Percentiles rank a stretch among this genome's conserved stretches.
phyloP scores from a whole-genome alignment of 2,888 invertebrate species.

The Pseudanteris insignis region DNA sequence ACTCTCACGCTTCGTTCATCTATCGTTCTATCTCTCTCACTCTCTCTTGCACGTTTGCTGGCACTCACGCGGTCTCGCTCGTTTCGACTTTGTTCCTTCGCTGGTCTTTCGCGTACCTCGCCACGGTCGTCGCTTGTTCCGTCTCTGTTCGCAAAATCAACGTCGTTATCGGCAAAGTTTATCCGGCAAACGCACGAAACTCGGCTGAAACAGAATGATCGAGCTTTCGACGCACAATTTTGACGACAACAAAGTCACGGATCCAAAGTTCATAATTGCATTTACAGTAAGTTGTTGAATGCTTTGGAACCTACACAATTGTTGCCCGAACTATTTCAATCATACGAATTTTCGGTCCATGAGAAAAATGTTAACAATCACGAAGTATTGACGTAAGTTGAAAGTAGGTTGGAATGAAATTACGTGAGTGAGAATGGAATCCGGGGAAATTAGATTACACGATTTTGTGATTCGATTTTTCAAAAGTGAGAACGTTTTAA shows the following conservation, averaged over 20 bases:
- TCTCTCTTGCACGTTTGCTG: too few species aligned
- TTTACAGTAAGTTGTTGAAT: slow-evolving; percentile 39
- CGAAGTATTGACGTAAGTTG: too few species aligned
- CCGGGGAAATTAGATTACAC: too few species aligned
- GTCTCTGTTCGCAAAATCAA: slow-evolving; percentile 26
- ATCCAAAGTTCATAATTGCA: slow-evolving; percentile 41
- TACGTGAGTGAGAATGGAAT: too few species aligned
- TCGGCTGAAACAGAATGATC: slow-evolving; percentile 38
- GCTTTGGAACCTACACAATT: slow-evolving; percentile 30
- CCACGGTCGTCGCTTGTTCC: not conserved
- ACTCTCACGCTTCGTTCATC: slow-evolving; percentile 5
- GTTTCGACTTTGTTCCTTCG: too few species aligned
- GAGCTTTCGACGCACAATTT: slow-evolving; percentile 41
- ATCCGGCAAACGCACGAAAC: slow-evolving; percentile 35
- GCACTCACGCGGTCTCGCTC: too few species aligned
- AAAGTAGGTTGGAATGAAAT: too few species aligned
- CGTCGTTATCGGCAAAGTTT: slow-evolving; percentile 44
- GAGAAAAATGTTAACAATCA: too few species aligned
- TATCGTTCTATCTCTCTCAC: not conserved
- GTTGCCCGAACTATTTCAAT: slow-evolving; percentile 35
- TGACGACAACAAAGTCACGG: slow-evolving; percentile 35
- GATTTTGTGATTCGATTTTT: too few species aligned
- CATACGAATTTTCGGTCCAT: slow-evolving; percentile 11
- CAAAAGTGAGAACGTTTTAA: too few species aligned
- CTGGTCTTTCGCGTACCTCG: not conserved